Evolutionary conservation across 2,888 invertebrate genomes (phyloP), one percentile per base, ranked within the genome.

Genomic region (Drosophila atroscutellata): DNA sequence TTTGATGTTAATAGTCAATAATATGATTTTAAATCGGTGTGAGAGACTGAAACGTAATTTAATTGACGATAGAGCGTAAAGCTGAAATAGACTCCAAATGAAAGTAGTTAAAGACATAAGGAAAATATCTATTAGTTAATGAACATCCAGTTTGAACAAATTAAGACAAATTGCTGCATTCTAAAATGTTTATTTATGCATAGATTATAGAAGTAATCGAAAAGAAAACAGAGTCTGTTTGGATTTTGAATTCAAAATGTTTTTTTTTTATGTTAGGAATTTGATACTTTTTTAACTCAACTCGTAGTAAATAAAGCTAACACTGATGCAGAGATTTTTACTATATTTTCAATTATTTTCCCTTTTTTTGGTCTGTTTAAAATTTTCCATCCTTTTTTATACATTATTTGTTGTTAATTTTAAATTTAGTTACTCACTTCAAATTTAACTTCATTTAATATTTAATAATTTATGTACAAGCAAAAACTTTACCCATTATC

Each of bases 11-110:
- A 45, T 52, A 37, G 56, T 63, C 63, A 52, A 64, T 68, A 70
- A 70, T 55, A 51, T 50, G 49, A 71, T 63, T 62, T 54, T 50
- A 59, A 72, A 59, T 77, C 65, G 65, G 56, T 54, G 58, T 54
- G 54, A 65, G 26, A 34, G 30, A 36, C 20, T 47, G 3, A 3
- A 24, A 4, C 13, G 1, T 24, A 15, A 8, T 45, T 45, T 45
- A 45, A 45, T 8, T 45, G 45, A 4, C 24, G 15, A 20, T 24
- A 7, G 7, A 45, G 7, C 3, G 2, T 45, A 15, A 24, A 45
- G 15, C 45, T 24, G 45, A 24, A 45, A 45, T 13, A 8, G 45
- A 24, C 45, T 4, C 15, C 24, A 24, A 45, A 24, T 8, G 7
- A 45, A 24, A 24, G 15, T 45, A 15, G 45, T 8, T 45, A 24